Base-by-base conservation (phyloP, 1,140 invertebrate species). In the Cyrtorhinus lividipennis region DNA sequence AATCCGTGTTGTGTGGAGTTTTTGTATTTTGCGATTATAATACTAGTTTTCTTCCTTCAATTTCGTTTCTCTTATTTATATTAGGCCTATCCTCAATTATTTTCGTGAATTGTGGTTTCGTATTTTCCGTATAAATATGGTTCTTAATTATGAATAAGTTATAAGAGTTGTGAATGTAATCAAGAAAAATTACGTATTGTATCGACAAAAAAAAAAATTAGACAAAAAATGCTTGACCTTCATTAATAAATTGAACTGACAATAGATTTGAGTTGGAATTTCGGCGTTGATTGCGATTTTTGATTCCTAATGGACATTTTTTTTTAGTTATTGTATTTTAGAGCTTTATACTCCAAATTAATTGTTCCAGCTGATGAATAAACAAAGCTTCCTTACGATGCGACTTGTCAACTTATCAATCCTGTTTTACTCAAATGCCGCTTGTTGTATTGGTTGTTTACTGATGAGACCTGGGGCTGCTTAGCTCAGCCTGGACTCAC, bases 21-120 rank as follows among this genome's bases (percentile, higher is more conserved):
- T 53, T 53, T 53, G 48, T 53, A 53, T 53, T n/a, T n/a, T 22
- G 48, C 48, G 48, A 53, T 53, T 53, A 13, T 53, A 15, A 15
- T 3, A 20, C 20, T 10, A 20, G 48, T 22, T 53, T 20, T 22
- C 48, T 20, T 53, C 20, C 18, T 22, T 13, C 18, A 20, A 53
- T 12, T 8, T 44, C n/a, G 38, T 44, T 44, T 44, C n/a, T 8
- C 10, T 53, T 53, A 22, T 53, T 53, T 53, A 53, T 53, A 53
- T 53, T 53, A 53, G 48, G 20, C n/a, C 5, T 22, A 53, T 53
- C 10, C 10, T 53, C 20, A n/a, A n/a, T 53, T 53, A 53, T 15
- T 8, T 53, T 12, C 18, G 18, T 53, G 30, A 38, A 8, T 15
- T 38, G 30, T 38, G 30, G 30, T 38, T 38, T 38, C 30, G 30